Percentiles rank a stretch among this genome's conserved stretches.
Evolutionary conservation across 2,113 vertebrate genomes (phyloP).

Genomic region (Albula glossodonta): DNA sequence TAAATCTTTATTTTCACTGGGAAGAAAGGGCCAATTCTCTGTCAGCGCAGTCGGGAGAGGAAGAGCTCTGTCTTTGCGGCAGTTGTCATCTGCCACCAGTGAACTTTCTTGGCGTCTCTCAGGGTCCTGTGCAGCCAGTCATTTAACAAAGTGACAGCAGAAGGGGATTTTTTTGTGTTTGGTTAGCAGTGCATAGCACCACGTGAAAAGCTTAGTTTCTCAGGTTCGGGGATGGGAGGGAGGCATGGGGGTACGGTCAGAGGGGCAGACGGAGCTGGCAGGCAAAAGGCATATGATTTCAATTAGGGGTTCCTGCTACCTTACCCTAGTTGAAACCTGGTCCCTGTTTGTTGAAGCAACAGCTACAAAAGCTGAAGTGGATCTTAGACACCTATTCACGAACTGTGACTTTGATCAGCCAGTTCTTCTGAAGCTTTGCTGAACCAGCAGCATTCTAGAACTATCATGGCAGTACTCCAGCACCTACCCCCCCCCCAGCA

Average conservation of each 20-base stretch:
- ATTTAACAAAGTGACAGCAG: constrained; percentile 24
- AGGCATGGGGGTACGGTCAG: constrained; percentile 27
- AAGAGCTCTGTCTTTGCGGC: constrained; percentile 24
- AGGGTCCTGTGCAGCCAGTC: neutral
- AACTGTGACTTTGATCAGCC: neutral
- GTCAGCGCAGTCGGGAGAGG: constrained; percentile 19
- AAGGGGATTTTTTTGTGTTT: constrained; percentile 58
- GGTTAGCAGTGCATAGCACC: constrained; percentile 57
- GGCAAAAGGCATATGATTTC: constrained; percentile 60
- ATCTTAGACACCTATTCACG: constrained; percentile 39
- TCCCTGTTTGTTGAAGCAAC: constrained; percentile 26
- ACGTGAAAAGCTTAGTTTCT: constrained; percentile 63
- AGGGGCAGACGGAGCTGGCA: constrained; percentile 27
- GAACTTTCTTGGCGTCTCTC: neutral
- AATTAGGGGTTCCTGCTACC: constrained; percentile 48
- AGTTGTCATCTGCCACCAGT: neutral
- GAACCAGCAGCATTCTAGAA: no score
- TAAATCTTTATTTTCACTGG: constrained; percentile 38
- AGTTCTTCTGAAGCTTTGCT: no score
- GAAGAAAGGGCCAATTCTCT: constrained; percentile 28
- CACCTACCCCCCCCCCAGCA: no score
- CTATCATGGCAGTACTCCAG: no score
- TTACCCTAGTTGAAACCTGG: constrained; percentile 15
- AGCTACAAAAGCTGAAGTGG: constrained; percentile 31
- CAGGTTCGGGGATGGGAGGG: constrained; percentile 47